Base-by-base conservation (phyloP, 2,888 invertebrate species). In the Nomada ruficornis region DNA sequence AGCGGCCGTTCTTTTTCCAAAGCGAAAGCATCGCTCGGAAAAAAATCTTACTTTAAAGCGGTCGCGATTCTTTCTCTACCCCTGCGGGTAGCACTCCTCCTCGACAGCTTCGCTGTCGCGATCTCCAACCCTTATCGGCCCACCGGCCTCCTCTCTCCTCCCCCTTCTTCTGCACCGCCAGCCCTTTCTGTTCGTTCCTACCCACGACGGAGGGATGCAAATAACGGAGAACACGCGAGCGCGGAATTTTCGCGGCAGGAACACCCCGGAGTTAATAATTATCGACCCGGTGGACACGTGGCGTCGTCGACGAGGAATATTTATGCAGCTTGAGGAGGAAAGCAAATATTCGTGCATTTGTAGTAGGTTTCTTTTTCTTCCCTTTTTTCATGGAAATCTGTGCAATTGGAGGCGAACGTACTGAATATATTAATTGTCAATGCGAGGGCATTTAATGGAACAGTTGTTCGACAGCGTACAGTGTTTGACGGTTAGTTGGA, bases 11-110 rank as follows among this genome's bases (percentile, higher is more conserved):
- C 11, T 15, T 13, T 47, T 47, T 47, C 15, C 47, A 47, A 47
- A 15, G 47, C 78, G 70, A 65, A 80, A 77, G 78, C 70, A 70
- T 78, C 36, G 42, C 63, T 64, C 55, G 77, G 63, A 60, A 54
- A 47, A 44, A 59, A 74, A 70, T 80, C 79, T 70, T 77, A 80
- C 64, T 70, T 77, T 78, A 80, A 78, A 80, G 60, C 79, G 70
- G 70, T 71, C 70, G 79, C 64, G 78, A 80, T 70, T 78, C 77
- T 69, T 70, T 78, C 77, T 69, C 68, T 20, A 36, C 23, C 77
- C 50, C n/a, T 42, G 36, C 59, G 26, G 13, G 20, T 2, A 26
- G 23, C 42, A 50, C 63, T 15, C 18, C 36, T 71, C 76, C 50
- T 57, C 77, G 15, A 11, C 77, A 15, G 42, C 50, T 44, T 63